These are phyloP conservation scores for Holacanthella duospinosa DNA, from an alignment of 2,888 invertebrate species.

Conservation along the genomic window DNA sequence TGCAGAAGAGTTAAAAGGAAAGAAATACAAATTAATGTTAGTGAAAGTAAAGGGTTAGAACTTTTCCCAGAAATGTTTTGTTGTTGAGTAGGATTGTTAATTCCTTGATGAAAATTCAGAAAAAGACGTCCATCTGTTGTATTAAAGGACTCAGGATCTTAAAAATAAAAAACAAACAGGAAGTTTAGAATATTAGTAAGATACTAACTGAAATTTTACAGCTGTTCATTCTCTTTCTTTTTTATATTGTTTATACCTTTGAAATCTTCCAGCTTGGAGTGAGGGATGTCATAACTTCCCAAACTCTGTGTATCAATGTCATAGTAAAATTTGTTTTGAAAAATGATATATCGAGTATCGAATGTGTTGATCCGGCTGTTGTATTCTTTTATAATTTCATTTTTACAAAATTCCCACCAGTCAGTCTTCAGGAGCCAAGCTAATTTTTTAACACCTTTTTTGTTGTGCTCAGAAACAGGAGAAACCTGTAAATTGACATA, in stretches of 20 bases:
- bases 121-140: neutral
- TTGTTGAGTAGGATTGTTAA: no score
- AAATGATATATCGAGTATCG: neutral
- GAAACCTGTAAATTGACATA: neutral
- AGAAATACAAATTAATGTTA: no score
- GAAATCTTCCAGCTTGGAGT: neutral
- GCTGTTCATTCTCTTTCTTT: neutral
- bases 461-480: neutral
- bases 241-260: neutral
- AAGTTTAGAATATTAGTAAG: neutral
- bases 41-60: no score
- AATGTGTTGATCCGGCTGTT: conserved; percentile 2
- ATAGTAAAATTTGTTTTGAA: conserved; percentile 1
- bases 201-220: no score
- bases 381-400: neutral
- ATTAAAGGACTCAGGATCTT: neutral
- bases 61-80: no score
- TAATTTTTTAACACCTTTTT: neutral
- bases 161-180: neutral
- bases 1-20: no score
- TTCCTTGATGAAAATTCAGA: neutral
- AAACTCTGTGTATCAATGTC: neutral
- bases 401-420: neutral
- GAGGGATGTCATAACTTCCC: neutral
- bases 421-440: neutral